Base-by-base conservation (phyloP, 2,888 invertebrate species). In the Venusia cambrica region DNA sequence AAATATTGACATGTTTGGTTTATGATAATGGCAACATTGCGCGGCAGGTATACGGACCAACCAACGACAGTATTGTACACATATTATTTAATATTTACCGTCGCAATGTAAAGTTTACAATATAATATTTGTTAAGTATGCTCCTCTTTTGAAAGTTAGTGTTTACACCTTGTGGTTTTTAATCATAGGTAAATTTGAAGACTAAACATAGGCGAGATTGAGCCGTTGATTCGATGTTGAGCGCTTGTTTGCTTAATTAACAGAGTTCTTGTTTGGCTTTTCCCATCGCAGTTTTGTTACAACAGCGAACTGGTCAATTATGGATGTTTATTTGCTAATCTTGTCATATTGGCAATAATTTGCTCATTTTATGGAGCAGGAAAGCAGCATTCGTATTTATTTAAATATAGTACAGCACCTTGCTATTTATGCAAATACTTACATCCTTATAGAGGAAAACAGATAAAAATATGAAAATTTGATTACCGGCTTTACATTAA, bases 1-100 rank as follows among this genome's bases (percentile, higher is more conserved):
- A 85, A 88, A 88, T 87, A 88, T 87, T 88, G 81, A 81, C 79
- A 70, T 88, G 80, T 88, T 88, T 87, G 87, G 84, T 81, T 85
- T 85, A 87, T 81, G 85, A 87, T 87, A 88, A 87, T 88, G 75
- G 85, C 79, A 85, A 81, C 84, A 83, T 75, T 72, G 79, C 72
- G 66, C 67, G 71, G 59, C 79, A 79, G 79, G 80, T 77, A n/a
- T n/a, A 79, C 67, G 49, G 49, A 37, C 48, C 51, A 28, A 6
- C 57, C 53, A 59, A 61, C 70, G 75, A 80, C 81, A 73, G 62
- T 73, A 76, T 76, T 81, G 81, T 84, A 81, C 78, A 83, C 72
- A 75, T 81, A 81, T 81, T 78, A 81, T 83, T 83, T 84, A 83
- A 83, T 85, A 84, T 87, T 85, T 85, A 76, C 83, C 57, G 57